phyloP scores from a whole-genome alignment of 2,113 vertebrate genomes.

The Bambusicola thoracicus region DNA sequence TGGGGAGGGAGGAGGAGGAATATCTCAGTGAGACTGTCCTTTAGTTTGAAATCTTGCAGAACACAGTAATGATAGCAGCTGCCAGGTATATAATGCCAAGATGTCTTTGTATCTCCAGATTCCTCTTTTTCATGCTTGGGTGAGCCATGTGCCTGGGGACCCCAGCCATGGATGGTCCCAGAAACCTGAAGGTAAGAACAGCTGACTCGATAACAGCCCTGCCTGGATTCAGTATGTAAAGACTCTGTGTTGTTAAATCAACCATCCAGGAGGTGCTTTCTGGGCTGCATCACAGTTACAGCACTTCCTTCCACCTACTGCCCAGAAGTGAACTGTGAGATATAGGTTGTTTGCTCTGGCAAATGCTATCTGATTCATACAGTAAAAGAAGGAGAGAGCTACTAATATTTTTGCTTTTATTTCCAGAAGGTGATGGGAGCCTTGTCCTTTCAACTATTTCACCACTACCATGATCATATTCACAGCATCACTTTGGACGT shows the following conservation, averaged over 20 bases:
- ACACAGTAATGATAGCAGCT: neutral
- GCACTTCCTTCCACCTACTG: accelerated
- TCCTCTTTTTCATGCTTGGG: slow-evolving; percentile 6
- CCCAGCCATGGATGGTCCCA: neutral
- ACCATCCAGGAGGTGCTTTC: neutral
- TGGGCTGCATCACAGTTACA: neutral
- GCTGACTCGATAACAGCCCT: neutral
- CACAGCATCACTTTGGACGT: neutral
- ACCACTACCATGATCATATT: neutral
- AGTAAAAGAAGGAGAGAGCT: neutral
- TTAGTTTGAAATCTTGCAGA: neutral
- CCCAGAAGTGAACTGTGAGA: neutral
- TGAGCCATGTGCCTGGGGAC: neutral
- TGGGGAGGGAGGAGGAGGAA: too few relatives aligned
- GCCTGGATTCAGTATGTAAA: neutral
- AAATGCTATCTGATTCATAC: neutral
- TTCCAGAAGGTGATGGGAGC: neutral
- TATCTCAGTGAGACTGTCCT: neutral
- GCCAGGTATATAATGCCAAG: neutral
- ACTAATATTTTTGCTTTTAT: neutral
- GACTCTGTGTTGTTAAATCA: neutral
- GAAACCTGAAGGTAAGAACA: slow-evolving; percentile 11
- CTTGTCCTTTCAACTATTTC: neutral
- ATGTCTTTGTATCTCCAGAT: neutral
- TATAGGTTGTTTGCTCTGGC: neutral